Evolutionary conservation across 2,888 invertebrate species (phyloP).

Genomic region (Zeuzera pyrina): DNA sequence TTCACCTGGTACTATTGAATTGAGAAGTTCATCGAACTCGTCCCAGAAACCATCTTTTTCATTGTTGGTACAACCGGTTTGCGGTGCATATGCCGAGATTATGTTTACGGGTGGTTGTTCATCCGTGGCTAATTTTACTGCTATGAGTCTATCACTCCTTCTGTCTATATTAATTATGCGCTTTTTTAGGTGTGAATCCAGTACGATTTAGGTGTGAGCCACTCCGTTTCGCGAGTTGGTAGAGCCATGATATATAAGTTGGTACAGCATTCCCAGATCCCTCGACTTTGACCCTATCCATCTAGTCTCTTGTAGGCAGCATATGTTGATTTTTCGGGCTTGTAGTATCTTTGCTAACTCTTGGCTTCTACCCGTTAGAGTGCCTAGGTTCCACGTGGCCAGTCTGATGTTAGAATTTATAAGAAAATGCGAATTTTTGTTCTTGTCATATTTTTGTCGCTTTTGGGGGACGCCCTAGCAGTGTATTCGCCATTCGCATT

Average conservation of each 20-base stretch:
- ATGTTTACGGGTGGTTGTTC: conserved; percentile 11
- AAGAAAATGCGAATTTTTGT: conserved; percentile 1
- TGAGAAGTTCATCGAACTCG: conserved; percentile 6
- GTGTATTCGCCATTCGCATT: conserved; percentile 7
- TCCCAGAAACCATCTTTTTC: conserved; percentile 12
- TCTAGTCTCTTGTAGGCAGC: too few species aligned
- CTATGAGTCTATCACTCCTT: conserved; percentile 6
- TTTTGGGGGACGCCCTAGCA: too few species aligned
- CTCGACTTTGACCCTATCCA: too few species aligned
- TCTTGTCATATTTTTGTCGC: conserved; percentile 11
- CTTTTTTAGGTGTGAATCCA: too few species aligned
- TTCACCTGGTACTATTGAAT: conserved; percentile 6
- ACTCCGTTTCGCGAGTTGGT: too few species aligned
- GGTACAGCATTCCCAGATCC: too few species aligned
- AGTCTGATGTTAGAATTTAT: conserved; percentile 4
- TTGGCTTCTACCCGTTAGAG: too few species aligned
- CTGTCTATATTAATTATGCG: conserved; percentile 4
- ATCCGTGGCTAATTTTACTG: conserved; percentile 9
- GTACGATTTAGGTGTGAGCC: too few species aligned
- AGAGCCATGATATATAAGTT: too few species aligned
- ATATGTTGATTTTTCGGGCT: too few species aligned
- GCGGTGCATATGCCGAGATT: conserved; percentile 10
- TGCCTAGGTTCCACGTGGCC: conserved; percentile 17
- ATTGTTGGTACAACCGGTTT: conserved; percentile 2
- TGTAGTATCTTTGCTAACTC: too few species aligned